Evolutionary conservation across 1,140 invertebrate genomes (phyloP).

Genomic region (Drosophila carrolli): DNA sequence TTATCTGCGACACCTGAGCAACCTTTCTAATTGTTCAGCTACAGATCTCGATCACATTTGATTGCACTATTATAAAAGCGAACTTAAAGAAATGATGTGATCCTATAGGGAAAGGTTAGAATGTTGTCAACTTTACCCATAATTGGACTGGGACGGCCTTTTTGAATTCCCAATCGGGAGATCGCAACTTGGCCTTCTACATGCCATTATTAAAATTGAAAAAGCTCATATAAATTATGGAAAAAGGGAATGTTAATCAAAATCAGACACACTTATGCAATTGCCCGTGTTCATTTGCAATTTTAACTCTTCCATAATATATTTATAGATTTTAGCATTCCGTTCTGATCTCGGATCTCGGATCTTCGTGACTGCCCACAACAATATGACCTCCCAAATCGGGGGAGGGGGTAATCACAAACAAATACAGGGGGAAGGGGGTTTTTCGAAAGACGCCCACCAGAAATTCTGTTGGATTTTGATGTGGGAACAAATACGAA

Average conservation of each 20-base stretch:
- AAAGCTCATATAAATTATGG: constrained; percentile 36
- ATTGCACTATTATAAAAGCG: not conserved
- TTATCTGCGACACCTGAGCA: constrained; percentile 37
- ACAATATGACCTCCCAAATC: constrained; percentile 1
- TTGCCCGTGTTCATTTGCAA: constrained; percentile 38
- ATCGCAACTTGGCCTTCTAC: constrained; percentile 5
- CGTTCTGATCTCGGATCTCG: constrained; percentile 5
- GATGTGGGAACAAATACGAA: constrained; percentile 37
- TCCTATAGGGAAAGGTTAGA: not conserved
- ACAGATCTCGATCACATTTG: not conserved
- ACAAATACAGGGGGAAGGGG: not conserved
- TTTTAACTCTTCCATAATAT: constrained; percentile 42
- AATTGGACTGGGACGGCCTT: not conserved
- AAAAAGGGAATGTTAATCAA: constrained; percentile 61
- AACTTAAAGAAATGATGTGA: not conserved
- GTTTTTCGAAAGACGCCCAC: constrained; percentile 38
- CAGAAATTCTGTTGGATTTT: constrained; percentile 17
- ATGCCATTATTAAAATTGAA: constrained; percentile 25
- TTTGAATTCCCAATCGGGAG: constrained; percentile 8
- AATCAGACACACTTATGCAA: constrained; percentile 59
- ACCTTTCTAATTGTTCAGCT: constrained; percentile 37
- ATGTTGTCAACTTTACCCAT: too few relatives aligned
- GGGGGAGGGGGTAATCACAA: too few relatives aligned
- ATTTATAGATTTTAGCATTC: constrained; percentile 28
- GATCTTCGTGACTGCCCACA: constrained; percentile 55